Evolutionary conservation across 2,888 invertebrate species (phyloP).

Genomic region (Rhagonycha fulva): DNA sequence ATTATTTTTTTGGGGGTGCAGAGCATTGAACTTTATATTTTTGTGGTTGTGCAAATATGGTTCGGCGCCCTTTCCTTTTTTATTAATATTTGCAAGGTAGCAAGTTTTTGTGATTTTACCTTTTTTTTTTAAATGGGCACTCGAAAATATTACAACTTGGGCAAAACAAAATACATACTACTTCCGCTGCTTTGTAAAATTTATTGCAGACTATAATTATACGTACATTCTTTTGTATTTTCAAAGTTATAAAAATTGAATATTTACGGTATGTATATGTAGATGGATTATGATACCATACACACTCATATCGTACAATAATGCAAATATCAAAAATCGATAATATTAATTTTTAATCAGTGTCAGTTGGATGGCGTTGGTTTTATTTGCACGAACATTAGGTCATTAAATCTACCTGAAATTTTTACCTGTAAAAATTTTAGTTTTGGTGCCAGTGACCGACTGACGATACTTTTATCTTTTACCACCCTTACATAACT

Average conservation of each 20-base stretch:
- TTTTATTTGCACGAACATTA: conserved; percentile 7
- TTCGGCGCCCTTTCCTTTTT: conserved; percentile 28
- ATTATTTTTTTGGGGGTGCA: conserved; percentile 30
- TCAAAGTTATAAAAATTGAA: too few relatives aligned
- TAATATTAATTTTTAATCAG: not conserved
- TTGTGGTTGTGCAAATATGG: conserved; percentile 31
- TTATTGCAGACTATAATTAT: too few relatives aligned
- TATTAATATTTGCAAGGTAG: conserved; percentile 15
- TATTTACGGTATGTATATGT: too few relatives aligned
- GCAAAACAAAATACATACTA: not conserved
- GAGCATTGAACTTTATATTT: conserved; percentile 26
- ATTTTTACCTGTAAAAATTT: conserved; percentile 24
- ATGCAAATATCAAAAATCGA: not conserved
- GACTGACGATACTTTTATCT: conserved; percentile 21
- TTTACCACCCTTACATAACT: conserved; percentile 3
- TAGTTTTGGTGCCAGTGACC: conserved; percentile 16
- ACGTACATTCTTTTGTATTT: too few relatives aligned
- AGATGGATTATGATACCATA: too few relatives aligned
- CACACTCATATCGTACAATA: too few relatives aligned
- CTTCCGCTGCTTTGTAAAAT: not conserved
- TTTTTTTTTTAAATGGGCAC: conserved; percentile 4
- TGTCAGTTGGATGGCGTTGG: not conserved
- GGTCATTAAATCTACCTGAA: conserved; percentile 26
- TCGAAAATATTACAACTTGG: not conserved
- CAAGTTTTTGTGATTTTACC: conserved; percentile 2